Evolutionary conservation across 2,113 vertebrate genomes (phyloP), one percentile per base, ranked within the genome.

Genomic region (Phycodurus eques): DNA sequence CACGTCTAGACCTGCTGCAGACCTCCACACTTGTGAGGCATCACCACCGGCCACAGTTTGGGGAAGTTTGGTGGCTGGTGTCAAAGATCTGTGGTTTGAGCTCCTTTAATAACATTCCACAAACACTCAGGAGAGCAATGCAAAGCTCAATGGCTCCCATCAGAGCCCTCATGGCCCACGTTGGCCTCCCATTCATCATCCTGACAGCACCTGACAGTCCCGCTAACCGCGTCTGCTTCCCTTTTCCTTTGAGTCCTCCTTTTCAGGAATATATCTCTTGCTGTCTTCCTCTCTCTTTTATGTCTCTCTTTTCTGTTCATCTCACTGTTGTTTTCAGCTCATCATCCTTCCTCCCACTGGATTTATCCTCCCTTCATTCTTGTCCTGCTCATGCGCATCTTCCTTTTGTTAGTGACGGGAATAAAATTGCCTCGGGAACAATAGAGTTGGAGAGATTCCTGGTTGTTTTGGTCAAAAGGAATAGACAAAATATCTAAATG

Each of bases 81-180:
- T 84, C 80, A 73, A 72, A 60, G 76, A 75, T 49, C 51, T 35
- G 78, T 86, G 90, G 90, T 91, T 90, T 90, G 86, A 88, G 85
- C 76, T 72, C 72, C 85, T 91, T 91, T 91, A 92, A 92, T 90
- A 90, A 91, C 88, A 88, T 91, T 90, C 90, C 88, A 90, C 81
- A 90, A 91, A 92, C 88, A 82, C 87, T 86, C 85, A 83, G 84
- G 82, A 91, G 87, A 91, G 83, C 86, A 72, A 87, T 85, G 33
- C 44, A 82, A 88, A 85, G 82, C 92, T 88, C 82, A 75, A 83
- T 80, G 80, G 81, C 83, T 88, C 70, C 77, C 87, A 80, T 90
- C 89, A 88, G 76, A 74, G 82, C 85, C 81, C 78, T 84, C 80
- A 81, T 80, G 83, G 73, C 83, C 85, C 62, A 68, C 82, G 76